Conservation (phyloP, 2,888 invertebrate genomes). For the Diplazon laetatorius region DNA sequence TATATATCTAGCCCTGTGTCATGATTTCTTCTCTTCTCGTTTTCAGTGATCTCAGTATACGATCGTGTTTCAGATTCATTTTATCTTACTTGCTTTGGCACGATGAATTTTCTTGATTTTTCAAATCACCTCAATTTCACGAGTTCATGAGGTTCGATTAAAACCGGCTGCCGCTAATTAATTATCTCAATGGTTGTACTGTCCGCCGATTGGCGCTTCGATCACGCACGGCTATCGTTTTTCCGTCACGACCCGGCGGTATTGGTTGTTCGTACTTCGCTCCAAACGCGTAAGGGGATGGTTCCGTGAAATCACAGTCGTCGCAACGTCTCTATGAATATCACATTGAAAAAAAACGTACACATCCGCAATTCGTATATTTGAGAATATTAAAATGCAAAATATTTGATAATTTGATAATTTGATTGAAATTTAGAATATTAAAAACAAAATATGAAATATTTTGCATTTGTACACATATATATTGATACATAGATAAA, state of each 20-base stretch:
- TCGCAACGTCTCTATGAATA: constrained; percentile 71
- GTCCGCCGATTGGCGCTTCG: constrained; percentile 13
- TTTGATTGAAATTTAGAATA: too few relatives aligned
- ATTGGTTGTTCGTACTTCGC: background rate
- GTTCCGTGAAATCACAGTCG: constrained; percentile 72
- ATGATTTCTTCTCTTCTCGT: too few relatives aligned
- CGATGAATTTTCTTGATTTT: constrained; percentile 12
- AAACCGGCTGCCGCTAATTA: constrained; percentile 69
- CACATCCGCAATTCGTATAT: background rate
- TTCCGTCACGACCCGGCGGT: background rate
- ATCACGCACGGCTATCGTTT: background rate
- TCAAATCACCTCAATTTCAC: background rate
- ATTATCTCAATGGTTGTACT: constrained; percentile 45
- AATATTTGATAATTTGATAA: background rate
- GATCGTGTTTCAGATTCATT: background rate
- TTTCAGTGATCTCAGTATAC: too few relatives aligned
- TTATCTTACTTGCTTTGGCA: constrained; percentile 7
- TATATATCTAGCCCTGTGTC: background rate
- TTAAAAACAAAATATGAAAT: too few relatives aligned
- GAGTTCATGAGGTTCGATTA: constrained; percentile 5
- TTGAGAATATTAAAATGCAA: constrained; percentile 3
- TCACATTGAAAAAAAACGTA: background rate
- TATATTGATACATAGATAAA: too few relatives aligned
- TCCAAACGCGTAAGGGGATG: constrained; percentile 69
- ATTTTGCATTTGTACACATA: too few relatives aligned